Percentiles rank a stretch among this genome's conserved stretches.
These are phyloP conservation scores for Phenganax marumi DNA, from an alignment of 92 coral and sea anemone genomes.

Conservation along the genomic window DNA sequence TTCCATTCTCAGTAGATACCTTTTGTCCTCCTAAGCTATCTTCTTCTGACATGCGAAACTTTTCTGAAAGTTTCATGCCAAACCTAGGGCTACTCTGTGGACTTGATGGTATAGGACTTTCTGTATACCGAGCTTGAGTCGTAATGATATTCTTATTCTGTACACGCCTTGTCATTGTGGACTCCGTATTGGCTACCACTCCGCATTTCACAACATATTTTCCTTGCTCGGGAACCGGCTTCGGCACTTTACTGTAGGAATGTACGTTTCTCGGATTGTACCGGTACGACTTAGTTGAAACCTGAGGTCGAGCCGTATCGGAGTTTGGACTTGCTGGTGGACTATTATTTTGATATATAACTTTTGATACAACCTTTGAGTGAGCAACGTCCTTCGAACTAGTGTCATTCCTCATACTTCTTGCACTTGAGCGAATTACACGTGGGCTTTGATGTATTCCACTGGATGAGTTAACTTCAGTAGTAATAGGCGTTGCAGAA, in stretches of 20 bases:
- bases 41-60: constrained; percentile 12
- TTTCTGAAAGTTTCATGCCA: constrained; percentile 27
- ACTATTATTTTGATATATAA: not conserved
- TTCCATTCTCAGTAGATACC: not conserved
- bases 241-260: constrained; percentile 11
- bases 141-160: not conserved
- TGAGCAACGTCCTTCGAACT: not conserved
- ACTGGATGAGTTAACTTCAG: not conserved
- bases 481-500: not conserved
- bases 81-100: not conserved
- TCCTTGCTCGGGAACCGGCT: not conserved
- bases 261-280: not conserved
- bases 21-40: not conserved
- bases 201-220: constrained; percentile 30
- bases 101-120: not conserved
- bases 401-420: not conserved
- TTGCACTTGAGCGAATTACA: not conserved
- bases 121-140: not conserved
- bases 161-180: not conserved
- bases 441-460: not conserved
- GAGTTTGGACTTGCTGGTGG: not conserved
- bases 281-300: not conserved
- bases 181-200: not conserved
- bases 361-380: not conserved
- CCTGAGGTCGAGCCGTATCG: not conserved